Evolutionary conservation across 2,113 vertebrate genomes (phyloP), one percentile per base, ranked within the genome.

Genomic region (Carassius carassius): DNA sequence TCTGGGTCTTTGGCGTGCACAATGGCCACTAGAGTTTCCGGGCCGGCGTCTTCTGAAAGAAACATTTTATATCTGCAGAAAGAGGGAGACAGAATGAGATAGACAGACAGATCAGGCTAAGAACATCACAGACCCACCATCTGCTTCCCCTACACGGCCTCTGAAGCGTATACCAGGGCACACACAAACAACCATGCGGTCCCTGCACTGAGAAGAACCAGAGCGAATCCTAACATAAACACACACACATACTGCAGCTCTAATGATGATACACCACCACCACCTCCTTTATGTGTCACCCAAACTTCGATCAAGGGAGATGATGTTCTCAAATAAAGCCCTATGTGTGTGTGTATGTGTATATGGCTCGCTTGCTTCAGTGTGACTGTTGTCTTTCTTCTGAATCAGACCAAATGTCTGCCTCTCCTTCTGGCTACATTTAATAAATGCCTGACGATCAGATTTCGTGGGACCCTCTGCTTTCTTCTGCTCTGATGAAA

Each of bases 31-130:
- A 98, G 93, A 0, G 95, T 95, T 83, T 95, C 93, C 0, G 97
- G 96, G 37, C 96, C 96, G 3, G 97, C 97, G 11, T 98, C 97
- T 86, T 98, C 97, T 0, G 95, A 96, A 62, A 98, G 93, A 89
- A 98, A 97, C 0, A 96, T 96, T 88, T 95, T 96, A 88, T 98
- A 97, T 2, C 97, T 98, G 91, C n/a, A 81, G 70, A 78, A 21
- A 44, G 41, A 44, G 41, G 41, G 41, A 44, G 41, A 44, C 41
- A 44, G 58, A 69, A 32, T 70, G 35, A 70, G 16, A 82, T 2
- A 84, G 78, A 76, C 21, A 73, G 63, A 69, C 83, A 21, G 86
- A 78, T 80, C 58, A 85, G 49, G 58, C 60, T 47, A 13, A 49
- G 79, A 78, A 85, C 78, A 82, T 86, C 80, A 85, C 67, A 86